A percentile compares a stretch with the other conserved stretches of the same genome.
phyloP scores from a whole-genome alignment of 2,113 vertebrate species.

The Numida meleagris region DNA sequence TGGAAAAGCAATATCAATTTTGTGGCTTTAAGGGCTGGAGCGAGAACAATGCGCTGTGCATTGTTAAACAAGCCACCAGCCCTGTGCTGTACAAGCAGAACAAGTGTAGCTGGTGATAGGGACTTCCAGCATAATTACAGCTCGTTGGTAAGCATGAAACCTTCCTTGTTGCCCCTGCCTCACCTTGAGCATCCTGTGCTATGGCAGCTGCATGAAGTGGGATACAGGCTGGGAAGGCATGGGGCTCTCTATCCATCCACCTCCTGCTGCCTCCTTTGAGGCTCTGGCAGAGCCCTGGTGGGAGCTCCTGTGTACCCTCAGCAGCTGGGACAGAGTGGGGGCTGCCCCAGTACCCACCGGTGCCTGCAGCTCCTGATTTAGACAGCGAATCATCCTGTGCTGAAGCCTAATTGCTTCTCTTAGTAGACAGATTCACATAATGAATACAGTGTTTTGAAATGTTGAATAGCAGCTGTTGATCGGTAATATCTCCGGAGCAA shows the following conservation, averaged over 20 bases:
- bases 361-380: not conserved
- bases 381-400: not conserved
- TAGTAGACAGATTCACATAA: constrained; percentile 11
- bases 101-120: constrained; percentile 32
- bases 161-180: not conserved
- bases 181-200: accelerated
- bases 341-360: not conserved
- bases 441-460: constrained; percentile 29
- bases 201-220: not conserved
- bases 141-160: not conserved
- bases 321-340: not conserved
- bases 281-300: not conserved
- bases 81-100: constrained; percentile 40
- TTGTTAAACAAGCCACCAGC: constrained; percentile 66
- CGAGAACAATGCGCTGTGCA: constrained; percentile 48
- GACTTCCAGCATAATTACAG: not conserved
- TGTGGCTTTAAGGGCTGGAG: constrained; percentile 21
- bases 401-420: constrained; percentile 29
- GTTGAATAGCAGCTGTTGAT: constrained; percentile 49
- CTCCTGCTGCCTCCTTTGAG: not conserved
- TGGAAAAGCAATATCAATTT: constrained; percentile 48
- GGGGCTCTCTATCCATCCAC: not conserved
- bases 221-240: not conserved
- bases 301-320: not conserved
- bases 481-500: constrained; percentile 2